phyloP scores from a whole-genome alignment of 35 echinoderm and acorn worm species.

The Apostichopus californicus region DNA sequence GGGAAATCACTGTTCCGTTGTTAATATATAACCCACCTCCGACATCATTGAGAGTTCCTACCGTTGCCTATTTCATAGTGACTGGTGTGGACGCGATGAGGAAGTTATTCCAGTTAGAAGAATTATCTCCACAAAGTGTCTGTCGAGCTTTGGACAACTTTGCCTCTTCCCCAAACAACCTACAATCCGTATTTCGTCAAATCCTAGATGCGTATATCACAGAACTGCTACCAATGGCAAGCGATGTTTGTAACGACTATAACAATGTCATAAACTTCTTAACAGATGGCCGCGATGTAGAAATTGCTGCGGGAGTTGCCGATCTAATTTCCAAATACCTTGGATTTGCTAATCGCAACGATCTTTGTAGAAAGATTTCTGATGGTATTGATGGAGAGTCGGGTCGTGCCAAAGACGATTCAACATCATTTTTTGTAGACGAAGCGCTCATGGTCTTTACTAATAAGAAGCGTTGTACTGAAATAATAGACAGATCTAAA shows the following conservation, averaged over 20 bases:
- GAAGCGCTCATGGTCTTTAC: background rate
- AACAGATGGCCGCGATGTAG: too few relatives aligned
- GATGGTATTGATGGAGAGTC: background rate
- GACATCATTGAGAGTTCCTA: background rate
- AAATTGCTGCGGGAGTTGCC: too few relatives aligned
- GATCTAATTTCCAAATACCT: background rate
- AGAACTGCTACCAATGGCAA: constrained; percentile 5
- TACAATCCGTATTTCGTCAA: constrained; percentile 11
- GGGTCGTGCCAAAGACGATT: background rate
- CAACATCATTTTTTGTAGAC: background rate
- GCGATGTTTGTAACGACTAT: constrained; percentile 19
- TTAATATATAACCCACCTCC: background rate
- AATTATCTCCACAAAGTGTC: background rate
- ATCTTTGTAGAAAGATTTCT: background rate
- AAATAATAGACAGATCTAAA: background rate
- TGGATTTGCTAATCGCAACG: background rate
- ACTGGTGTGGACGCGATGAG: background rate
- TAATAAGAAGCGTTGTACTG: background rate
- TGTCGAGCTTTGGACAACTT: background rate
- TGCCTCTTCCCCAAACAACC: constrained; percentile 1
- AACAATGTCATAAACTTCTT: background rate
- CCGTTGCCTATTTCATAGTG: background rate
- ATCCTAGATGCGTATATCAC: background rate
- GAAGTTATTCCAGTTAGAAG: background rate
- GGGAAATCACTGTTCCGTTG: background rate